Conservation (phyloP, 2,113 vertebrate species). For the Stigmatopora argus region DNA sequence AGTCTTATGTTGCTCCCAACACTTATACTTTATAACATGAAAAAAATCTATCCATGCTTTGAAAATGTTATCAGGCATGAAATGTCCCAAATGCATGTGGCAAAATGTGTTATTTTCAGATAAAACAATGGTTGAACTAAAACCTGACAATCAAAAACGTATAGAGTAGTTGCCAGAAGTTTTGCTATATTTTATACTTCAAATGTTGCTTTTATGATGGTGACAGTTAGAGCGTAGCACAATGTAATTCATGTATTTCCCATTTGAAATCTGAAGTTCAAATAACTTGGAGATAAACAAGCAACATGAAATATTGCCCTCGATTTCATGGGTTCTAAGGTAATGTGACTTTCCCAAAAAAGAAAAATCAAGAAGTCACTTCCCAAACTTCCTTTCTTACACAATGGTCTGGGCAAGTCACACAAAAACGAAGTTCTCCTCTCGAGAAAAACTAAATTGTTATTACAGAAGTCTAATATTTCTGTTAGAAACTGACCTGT, state of each 20-base stretch:
- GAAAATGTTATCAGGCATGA: too few species aligned
- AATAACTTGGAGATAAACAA: neutral
- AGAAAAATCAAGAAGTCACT: constrained; percentile 55
- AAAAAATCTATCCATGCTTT: too few species aligned
- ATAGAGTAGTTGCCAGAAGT: too few species aligned
- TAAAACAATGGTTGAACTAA: too few species aligned
- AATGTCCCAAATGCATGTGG: too few species aligned
- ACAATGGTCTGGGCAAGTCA: constrained; percentile 49
- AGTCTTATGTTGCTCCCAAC: too few species aligned
- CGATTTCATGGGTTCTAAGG: neutral
- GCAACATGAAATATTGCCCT: neutral
- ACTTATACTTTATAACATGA: too few species aligned
- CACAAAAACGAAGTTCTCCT: constrained; percentile 28
- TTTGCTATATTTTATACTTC: neutral
- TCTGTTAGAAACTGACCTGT: neutral
- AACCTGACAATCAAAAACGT: too few species aligned
- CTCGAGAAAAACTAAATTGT: constrained; percentile 9
- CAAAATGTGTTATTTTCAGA: too few species aligned
- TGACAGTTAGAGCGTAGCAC: neutral
- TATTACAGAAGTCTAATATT: constrained; percentile 11
- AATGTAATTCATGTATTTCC: neutral
- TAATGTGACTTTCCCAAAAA: constrained; percentile 27
- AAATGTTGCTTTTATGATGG: constrained; percentile 12
- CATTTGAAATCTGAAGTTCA: neutral
- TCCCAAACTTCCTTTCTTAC: constrained; percentile 62